phyloP scores from a whole-genome alignment of 1,140 invertebrate species.

The Conopomorpha cramerella region DNA sequence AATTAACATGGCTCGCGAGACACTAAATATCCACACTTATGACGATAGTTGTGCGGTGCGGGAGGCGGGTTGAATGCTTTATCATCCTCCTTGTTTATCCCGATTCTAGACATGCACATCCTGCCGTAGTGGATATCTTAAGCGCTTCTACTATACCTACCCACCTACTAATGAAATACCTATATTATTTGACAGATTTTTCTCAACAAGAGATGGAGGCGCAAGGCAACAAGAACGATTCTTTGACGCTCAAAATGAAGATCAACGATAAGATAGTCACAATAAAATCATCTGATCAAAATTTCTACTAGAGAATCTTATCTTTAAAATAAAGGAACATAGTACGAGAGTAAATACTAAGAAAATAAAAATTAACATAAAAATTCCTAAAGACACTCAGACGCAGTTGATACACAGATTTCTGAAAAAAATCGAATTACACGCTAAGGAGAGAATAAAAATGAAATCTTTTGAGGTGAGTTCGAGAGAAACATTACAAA shows the following conservation, averaged over 20 bases:
- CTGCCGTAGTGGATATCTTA: no score
- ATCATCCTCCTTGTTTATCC: no score
- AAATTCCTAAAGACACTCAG: conserved; percentile 18
- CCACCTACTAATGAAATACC: no score
- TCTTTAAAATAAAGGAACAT: conserved; percentile 20
- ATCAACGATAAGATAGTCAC: conserved; percentile 24
- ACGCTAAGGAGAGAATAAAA: conserved; percentile 34
- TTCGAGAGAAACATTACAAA: no score
- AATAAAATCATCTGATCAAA: conserved; percentile 13
- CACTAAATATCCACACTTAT: no score
- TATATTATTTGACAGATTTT: conserved; percentile 26
- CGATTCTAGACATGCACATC: no score
- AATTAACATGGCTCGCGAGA: not conserved
- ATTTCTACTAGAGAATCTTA: conserved; percentile 27
- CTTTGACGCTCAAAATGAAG: conserved; percentile 22
- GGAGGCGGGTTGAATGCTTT: no score
- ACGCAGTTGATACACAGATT: conserved; percentile 28
- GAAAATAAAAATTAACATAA: conserved; percentile 18
- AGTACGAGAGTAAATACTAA: conserved; percentile 13
- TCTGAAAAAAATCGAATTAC: conserved; percentile 35
- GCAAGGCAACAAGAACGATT: conserved; percentile 8
- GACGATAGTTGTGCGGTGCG: no score
- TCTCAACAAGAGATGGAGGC: conserved; percentile 21
- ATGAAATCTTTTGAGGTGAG: conserved; percentile 30
- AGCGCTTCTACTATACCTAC: no score